Conservation (phyloP, 2,797 vertebrate genomes). For the Pseudotriccus pelzelni region DNA sequence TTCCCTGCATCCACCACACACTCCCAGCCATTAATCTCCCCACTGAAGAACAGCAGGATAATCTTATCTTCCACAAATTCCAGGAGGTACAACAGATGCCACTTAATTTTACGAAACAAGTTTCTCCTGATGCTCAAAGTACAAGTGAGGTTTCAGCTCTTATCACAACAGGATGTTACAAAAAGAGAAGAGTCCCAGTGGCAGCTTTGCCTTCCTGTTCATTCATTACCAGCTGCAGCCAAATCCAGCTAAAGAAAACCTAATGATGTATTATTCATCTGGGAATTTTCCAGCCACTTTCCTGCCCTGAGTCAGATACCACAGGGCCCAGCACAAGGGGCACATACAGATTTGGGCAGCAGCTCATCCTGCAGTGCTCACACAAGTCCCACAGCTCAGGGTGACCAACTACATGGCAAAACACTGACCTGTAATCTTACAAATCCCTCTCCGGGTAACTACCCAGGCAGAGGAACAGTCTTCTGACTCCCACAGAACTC, state of each 20-base stretch:
- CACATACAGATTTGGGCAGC: not conserved
- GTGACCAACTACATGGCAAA: not conserved
- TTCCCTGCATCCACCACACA: not conserved
- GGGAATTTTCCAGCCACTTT: not conserved
- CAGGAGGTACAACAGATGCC: not conserved
- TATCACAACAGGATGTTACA: rapidly evolving
- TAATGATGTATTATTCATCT: not conserved
- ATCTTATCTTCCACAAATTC: not conserved
- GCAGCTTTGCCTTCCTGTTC: not conserved
- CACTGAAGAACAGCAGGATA: not conserved
- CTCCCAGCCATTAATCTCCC: not conserved
- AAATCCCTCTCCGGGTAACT: not conserved
- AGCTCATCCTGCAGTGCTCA: not conserved
- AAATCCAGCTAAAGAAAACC: not conserved
- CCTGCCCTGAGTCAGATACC: not conserved
- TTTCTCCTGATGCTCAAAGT: not conserved
- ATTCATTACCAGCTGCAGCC: not conserved
- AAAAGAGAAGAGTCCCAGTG: not conserved
- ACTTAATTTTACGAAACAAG: not conserved
- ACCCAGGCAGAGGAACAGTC: not conserved
- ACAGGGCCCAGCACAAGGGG: not conserved
- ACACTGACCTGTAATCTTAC: not conserved
- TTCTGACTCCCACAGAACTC: not conserved
- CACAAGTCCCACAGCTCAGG: not conserved
- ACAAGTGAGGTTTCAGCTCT: not conserved